phyloP scores from a whole-genome alignment of 2,113 vertebrate species.

The Eudyptes chrysolophus region DNA sequence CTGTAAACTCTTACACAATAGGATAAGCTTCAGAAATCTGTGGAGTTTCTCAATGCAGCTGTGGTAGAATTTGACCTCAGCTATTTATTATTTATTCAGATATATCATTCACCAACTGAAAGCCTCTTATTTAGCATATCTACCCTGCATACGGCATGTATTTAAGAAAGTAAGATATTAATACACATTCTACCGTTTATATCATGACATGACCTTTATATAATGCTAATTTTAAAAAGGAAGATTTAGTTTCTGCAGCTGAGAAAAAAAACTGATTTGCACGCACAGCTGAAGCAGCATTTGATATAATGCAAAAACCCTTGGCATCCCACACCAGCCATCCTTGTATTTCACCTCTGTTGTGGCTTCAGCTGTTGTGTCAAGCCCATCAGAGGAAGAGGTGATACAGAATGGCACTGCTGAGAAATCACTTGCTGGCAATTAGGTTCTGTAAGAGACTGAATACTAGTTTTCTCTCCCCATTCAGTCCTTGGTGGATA shows the following conservation, averaged over 20 bases:
- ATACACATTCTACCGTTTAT: background rate
- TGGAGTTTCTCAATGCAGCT: background rate
- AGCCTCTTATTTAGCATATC: background rate
- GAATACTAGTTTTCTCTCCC: background rate
- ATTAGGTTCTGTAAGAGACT: background rate
- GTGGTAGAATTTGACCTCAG: background rate
- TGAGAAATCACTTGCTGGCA: background rate
- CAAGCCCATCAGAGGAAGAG: background rate
- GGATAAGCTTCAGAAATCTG: background rate
- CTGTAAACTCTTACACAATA: background rate
- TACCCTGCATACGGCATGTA: background rate
- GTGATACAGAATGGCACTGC: background rate
- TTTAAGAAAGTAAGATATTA: background rate
- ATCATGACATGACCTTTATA: background rate
- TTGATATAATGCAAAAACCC: slow-evolving; percentile 29
- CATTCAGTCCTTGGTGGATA: background rate
- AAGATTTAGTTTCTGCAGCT: slow-evolving; percentile 42
- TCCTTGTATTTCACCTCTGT: background rate
- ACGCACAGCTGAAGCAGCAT: slow-evolving; percentile 49
- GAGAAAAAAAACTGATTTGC: background rate
- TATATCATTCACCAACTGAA: background rate
- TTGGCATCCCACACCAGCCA: background rate
- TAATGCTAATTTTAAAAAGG: slow-evolving; percentile 16
- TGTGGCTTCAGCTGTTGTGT: slow-evolving; percentile 49
- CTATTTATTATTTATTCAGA: background rate